Percentiles rank a stretch among this genome's conserved stretches.
phyloP scores from a whole-genome alignment of 1,140 invertebrate genomes.

The Catajapyx aquilonaris region DNA sequence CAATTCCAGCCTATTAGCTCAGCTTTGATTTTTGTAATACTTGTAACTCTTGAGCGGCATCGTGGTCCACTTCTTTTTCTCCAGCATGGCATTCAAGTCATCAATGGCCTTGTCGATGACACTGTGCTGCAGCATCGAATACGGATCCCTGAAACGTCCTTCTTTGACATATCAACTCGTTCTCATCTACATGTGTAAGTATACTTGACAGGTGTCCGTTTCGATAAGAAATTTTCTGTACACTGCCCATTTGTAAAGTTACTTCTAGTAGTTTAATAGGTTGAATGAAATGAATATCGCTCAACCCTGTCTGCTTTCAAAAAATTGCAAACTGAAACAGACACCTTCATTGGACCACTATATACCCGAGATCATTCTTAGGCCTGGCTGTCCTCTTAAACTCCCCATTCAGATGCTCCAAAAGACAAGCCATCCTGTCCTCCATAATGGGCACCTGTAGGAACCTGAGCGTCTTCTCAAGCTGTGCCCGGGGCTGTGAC shows the following conservation, averaged over 20 bases:
- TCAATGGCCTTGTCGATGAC: conserved; percentile 12
- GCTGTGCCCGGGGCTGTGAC: conserved; percentile 7
- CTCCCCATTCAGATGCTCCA: conserved; percentile 4
- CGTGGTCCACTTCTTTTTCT: conserved; percentile 1
- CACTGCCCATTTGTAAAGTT: not conserved
- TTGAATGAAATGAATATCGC: not conserved
- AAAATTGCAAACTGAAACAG: not conserved
- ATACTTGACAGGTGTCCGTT: too few relatives aligned
- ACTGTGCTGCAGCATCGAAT: conserved; percentile 5
- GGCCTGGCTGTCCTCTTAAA: conserved; percentile 4
- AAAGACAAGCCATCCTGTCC: conserved; percentile 9
- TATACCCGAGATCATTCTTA: conserved; percentile 1
- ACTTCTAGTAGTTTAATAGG: not conserved
- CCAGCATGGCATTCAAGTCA: conserved; percentile 10
- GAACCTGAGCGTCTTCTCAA: conserved; percentile 9
- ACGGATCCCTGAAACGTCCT: conserved; percentile 7
- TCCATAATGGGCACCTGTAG: conserved; percentile 6
- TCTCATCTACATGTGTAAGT: too few relatives aligned
- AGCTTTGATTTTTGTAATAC: too few relatives aligned
- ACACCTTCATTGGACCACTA: not conserved
- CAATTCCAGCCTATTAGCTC: too few relatives aligned
- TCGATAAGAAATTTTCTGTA: not conserved
- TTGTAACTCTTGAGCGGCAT: conserved; percentile 14
- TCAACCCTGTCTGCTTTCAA: not conserved
- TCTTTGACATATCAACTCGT: too few relatives aligned